Conservation (phyloP, 2,113 vertebrate species). For the Pelecanus crispus region DNA sequence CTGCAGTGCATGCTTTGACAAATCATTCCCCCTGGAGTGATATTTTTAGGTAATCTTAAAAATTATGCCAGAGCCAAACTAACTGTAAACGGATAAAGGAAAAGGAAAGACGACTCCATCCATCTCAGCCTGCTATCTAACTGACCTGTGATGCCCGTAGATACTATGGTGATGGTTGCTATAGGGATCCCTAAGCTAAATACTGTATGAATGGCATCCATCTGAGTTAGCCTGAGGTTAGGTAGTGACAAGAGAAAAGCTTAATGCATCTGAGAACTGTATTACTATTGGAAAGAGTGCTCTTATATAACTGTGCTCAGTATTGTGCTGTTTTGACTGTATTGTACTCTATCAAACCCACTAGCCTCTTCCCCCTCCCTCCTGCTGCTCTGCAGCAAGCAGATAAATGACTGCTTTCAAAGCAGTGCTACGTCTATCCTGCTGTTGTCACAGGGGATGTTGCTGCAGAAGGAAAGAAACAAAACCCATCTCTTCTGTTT, state of each 20-base stretch:
- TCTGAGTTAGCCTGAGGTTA: conserved; percentile 26
- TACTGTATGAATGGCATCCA: conserved; percentile 5
- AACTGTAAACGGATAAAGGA: neutral
- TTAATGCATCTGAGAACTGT: conserved; percentile 12
- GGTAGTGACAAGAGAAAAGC: neutral
- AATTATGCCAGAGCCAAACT: neutral
- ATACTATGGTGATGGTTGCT: conserved; percentile 26
- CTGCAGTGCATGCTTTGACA: neutral
- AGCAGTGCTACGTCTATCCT: neutral
- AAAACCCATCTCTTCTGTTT: conserved; percentile 10
- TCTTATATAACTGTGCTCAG: neutral
- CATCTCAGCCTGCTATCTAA: neutral
- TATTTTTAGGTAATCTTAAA: neutral
- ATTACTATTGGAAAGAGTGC: conserved; percentile 8
- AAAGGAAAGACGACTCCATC: neutral
- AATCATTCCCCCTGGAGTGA: neutral
- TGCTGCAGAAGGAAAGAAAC: conserved; percentile 7
- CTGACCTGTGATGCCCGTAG: neutral
- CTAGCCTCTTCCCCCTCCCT: neutral
- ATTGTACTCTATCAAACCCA: conserved; percentile 19
- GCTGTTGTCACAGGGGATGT: neutral
- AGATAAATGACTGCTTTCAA: conserved; percentile 38
- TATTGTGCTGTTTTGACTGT: conserved; percentile 10
- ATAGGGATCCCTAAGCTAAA: conserved; percentile 30
- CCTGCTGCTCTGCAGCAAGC: conserved; percentile 14